Evolutionary conservation across 2,888 invertebrate genomes (phyloP), one percentile per base, ranked within the genome.

Genomic region (Encarsia formosa): DNA sequence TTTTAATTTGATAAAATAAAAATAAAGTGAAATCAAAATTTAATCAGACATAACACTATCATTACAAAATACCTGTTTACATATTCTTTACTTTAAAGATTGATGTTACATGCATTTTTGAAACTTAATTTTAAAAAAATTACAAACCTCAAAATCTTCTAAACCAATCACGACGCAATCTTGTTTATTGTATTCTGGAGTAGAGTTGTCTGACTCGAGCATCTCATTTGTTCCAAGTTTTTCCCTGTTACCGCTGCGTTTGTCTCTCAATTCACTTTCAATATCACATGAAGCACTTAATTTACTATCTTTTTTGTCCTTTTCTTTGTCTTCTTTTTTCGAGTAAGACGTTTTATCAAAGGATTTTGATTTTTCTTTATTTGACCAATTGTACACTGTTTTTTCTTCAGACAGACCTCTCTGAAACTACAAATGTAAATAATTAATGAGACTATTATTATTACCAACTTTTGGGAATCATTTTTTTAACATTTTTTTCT

Each of bases 81-180:
- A n/a, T n/a, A n/a, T n/a, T n/a, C n/a, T n/a, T n/a, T n/a, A n/a
- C n/a, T n/a, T n/a, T n/a, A n/a, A n/a, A n/a, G n/a, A n/a, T n/a
- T n/a, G n/a, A n/a, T n/a, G n/a, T n/a, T n/a, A n/a, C n/a, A n/a
- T 26, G 5, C 8, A 26, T 26, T 31, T 45, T 41, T 35, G 29
- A 48, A 49, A 59, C 54, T 53, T 41, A n/a, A 37, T 35, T 38
- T 39, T 18, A 22, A 51, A 51, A 57, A n/a, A n/a, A n/a, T n/a
- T 56, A 61, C 60, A 61, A 63, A 71, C 71, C 66, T 71, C 71
- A 52, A 69, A 65, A 58, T 76, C 76, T 49, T 70, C 71, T 61
- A 78, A 71, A 63, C 77, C 75, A 58, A 76, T 76, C 58, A 77
- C 74, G 66, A 75, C 76, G 63, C 75, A 76, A 60, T 59, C 61